Evolutionary conservation across 2,113 vertebrate genomes (phyloP), one percentile per base, ranked within the genome.

Genomic region (Syrrhaptes paradoxus): DNA sequence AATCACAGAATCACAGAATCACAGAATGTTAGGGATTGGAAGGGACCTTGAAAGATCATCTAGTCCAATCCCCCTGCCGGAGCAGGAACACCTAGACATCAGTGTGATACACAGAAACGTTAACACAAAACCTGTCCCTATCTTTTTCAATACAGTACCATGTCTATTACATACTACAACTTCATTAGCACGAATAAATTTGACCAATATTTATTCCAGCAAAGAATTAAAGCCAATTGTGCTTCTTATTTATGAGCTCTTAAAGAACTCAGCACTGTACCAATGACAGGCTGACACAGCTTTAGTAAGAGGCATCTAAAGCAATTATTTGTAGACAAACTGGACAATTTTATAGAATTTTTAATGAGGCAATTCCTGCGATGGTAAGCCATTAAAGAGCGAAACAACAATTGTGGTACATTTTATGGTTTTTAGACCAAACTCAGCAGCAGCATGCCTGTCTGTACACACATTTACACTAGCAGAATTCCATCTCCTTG

Each of bases 151-250:
- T 65, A 70, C 32, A 43, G 18, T 63, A 48, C 38, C 16, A 43
- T 22, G 26, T 67, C 89, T 85, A 52, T 77, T 83, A 58, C 59
- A 77, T 41, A 58, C 74, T 62, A 72, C 66, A 82, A 8, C 51
- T 83, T 85, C 63, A 87, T 89, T 80, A 91, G 20, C 46, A 41
- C 49, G 48, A 91, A 87, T 70, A 89, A 89, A 94, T 63, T 75
- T 67, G 92, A 68, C 65, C 73, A 92, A 41, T 94, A 80, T 68
- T 92, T 95, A 80, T 68, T 92, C 90, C 70, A 94, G 67, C n/a
- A 48, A 76, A 91, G 65, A 95, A 75, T 11, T 21, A 61, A 95
- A 92, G 29, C 21, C 46, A 77, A 11, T 67, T 77, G 32, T 54
- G 41, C 21, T 68, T 55, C 31, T 88, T 85, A 28, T 20, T 82